Conservation (phyloP, 2,797 vertebrate species). For the Numenius phaeopus region DNA sequence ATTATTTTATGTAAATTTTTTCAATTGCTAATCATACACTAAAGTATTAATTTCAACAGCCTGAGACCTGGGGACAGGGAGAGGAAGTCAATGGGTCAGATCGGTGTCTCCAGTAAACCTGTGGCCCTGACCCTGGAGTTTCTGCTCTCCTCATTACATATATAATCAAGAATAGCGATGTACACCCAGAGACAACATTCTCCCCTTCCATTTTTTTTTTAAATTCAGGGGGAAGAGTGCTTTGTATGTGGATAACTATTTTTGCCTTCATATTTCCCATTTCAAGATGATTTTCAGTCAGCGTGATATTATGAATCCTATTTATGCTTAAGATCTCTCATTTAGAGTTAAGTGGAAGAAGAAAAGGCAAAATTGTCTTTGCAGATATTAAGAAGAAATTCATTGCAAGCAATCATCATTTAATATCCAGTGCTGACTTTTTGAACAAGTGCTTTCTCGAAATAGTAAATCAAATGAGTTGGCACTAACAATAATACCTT, state of each 20-base stretch:
- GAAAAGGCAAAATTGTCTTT: slow-evolving; percentile 85
- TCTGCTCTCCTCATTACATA: not conserved
- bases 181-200: not conserved
- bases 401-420: slow-evolving; percentile 82
- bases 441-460: slow-evolving; percentile 82
- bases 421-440: slow-evolving; percentile 83
- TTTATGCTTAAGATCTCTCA: slow-evolving; percentile 84
- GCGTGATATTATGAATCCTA: slow-evolving; percentile 80
- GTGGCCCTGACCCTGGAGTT: not conserved
- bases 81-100: not conserved
- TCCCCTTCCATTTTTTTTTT: not conserved
- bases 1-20: not conserved
- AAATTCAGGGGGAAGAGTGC: slow-evolving; percentile 29
- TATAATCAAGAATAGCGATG: not conserved
- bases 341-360: slow-evolving; percentile 83
- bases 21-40: not conserved
- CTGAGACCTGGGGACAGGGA: not conserved
- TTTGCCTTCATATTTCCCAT: slow-evolving; percentile 64
- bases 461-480: slow-evolving; percentile 86
- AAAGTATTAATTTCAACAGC: not conserved
- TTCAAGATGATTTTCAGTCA: slow-evolving; percentile 77
- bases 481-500: slow-evolving; percentile 82
- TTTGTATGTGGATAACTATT: slow-evolving; percentile 54
- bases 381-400: slow-evolving; percentile 83
- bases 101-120: not conserved